These are phyloP conservation scores for Notothenia coriiceps DNA, from an alignment of 2,113 vertebrate species.

Conservation along the genomic window DNA sequence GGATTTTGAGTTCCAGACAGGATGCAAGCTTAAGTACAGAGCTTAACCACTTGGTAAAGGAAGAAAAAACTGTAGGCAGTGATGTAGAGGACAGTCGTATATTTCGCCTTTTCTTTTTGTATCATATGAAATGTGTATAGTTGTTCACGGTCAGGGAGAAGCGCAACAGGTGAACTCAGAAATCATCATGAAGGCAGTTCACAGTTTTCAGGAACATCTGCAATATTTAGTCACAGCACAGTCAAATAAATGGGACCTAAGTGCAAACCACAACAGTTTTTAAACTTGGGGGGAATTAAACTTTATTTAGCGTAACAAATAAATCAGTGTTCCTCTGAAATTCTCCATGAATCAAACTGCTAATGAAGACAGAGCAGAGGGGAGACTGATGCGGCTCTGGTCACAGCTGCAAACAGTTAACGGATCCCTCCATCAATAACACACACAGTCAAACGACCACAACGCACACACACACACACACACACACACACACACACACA, in stretches of 20 bases:
- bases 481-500: conserved; percentile 48
- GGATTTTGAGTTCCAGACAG: conserved; percentile 38
- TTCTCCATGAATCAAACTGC: conserved; percentile 58
- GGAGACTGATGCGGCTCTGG: conserved; percentile 44
- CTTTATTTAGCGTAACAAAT: conserved; percentile 39
- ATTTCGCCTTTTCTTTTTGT: conserved; percentile 5
- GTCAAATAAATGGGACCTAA: conserved; percentile 1
- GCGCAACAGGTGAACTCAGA: conserved; percentile 22
- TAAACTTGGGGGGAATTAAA: conserved; percentile 27
- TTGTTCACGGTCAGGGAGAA: background rate
- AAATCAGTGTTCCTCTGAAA: conserved; percentile 31
- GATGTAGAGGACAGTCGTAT: conserved; percentile 26
- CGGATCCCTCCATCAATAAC: conserved; percentile 65
- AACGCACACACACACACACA: conserved; percentile 36
- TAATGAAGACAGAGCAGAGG: conserved; percentile 65
- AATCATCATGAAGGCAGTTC: background rate
- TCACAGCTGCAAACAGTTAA: conserved; percentile 72
- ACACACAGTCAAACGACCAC: conserved; percentile 41
- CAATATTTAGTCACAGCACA: conserved; percentile 31
- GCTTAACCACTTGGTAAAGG: conserved; percentile 36
- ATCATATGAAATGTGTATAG: conserved; percentile 14
- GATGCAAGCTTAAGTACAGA: conserved; percentile 41
- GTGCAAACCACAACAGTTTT: conserved; percentile 18
- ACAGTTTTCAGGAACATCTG: conserved; percentile 36
- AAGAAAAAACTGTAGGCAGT: conserved; percentile 2